Evolutionary conservation across 2,888 invertebrate genomes (phyloP), one percentile per base, ranked within the genome.

Genomic region (Lasioglossum zephyrum): DNA sequence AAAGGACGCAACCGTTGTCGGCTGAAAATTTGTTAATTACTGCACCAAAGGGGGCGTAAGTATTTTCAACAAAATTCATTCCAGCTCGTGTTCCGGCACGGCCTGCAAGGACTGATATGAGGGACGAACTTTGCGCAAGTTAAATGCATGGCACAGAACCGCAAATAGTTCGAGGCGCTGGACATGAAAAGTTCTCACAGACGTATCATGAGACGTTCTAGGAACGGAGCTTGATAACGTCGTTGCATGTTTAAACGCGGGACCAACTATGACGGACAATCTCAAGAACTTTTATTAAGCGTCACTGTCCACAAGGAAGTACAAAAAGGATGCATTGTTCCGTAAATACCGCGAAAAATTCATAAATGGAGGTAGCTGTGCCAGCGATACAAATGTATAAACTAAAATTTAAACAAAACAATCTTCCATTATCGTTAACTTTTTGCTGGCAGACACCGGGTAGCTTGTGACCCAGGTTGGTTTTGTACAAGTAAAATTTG

Each of bases 201-300:
- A 80, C 88, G 81, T 87, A 87, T 87, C 85, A 85, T 74, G 91
- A 90, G 91, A 90, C 88, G 87, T 86, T 83, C 85, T 85, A 73
- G 73, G 81, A n/a, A 84, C 85, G 85, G 79, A 87, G 89, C 84
- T 79, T 82, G 90, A 91, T 90, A 91, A 91, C 84, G 89, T 85
- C 85, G 86, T 66, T 81, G 79, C 84, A 53, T 86, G 89, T 88
- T 86, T 87, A 49, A 86, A 83, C 69, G 75, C 57, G 81, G 78
- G 79, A 70, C 31, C 84, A 77, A 39, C 53, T 78, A 75, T 81
- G 77, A 76, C 73, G 47, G 49, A 75, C 66, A 82, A 80, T 81
- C 89, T 80, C 89, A 82, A 86, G 81, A 82, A 89, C 84, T 89
- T 88, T 82, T 77, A 79, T 77, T 73, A 79, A 66, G 69, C 74